Conservation (phyloP, 2,113 vertebrate genomes). For the Eonycteris spelaea region DNA sequence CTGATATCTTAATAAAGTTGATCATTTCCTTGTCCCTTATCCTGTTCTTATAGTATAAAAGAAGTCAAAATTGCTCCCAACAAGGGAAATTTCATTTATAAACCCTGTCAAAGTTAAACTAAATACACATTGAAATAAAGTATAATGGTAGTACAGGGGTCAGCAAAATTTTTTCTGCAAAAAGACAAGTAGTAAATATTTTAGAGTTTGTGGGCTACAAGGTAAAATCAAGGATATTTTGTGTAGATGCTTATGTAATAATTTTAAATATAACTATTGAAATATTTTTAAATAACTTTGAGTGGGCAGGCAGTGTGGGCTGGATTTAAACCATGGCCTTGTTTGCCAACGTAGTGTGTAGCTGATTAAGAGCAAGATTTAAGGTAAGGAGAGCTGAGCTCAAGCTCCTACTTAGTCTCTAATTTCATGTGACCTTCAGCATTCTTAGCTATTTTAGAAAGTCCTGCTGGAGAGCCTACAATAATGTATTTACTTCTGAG, state of each 20-base stretch:
- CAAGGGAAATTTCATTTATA: neutral
- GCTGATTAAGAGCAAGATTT: neutral
- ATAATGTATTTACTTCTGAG: neutral
- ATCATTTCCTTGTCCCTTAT: neutral
- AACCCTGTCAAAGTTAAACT: neutral
- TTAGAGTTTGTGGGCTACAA: neutral
- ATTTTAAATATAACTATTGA: neutral
- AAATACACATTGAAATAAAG: neutral
- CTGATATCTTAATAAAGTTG: neutral
- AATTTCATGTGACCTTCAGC: neutral
- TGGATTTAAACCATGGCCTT: neutral
- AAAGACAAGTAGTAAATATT: slow-evolving; percentile 14
- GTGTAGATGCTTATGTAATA: neutral
- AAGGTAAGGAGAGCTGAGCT: neutral
- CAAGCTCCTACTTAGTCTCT: neutral
- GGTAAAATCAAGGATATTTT: neutral
- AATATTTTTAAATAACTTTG: neutral
- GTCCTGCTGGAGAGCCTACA: neutral
- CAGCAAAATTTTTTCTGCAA: neutral
- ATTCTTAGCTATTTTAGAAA: neutral
- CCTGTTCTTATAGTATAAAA: neutral
- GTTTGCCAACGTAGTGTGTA: neutral
- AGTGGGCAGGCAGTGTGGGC: neutral
- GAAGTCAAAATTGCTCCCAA: neutral
- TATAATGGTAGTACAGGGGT: neutral